Evolutionary conservation across 1,140 invertebrate genomes (phyloP).

Genomic region (Drosophila sucinea): DNA sequence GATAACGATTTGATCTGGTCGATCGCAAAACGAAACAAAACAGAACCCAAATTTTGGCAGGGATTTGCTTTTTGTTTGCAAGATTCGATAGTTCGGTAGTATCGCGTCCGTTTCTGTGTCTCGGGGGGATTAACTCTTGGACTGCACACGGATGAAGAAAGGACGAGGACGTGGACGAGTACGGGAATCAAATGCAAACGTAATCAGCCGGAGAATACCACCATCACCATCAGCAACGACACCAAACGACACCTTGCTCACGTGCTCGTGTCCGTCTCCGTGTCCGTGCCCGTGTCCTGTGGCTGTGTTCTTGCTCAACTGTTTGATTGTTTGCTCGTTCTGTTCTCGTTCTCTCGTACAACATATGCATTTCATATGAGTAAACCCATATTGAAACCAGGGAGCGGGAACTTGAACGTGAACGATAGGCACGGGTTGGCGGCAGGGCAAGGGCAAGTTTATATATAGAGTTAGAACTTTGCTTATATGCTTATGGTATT

Average conservation of each 20-base stretch:
- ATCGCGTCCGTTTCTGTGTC: slow-evolving; percentile 1
- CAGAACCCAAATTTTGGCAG: slow-evolving; percentile 32
- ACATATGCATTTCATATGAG: slow-evolving; percentile 22
- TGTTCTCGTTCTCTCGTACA: slow-evolving; percentile 9
- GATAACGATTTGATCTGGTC: slow-evolving; percentile 28
- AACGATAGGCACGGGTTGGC: not conserved
- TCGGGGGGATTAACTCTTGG: not conserved
- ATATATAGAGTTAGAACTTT: not conserved
- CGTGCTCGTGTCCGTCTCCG: not conserved
- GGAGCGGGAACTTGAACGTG: slow-evolving; percentile 5
- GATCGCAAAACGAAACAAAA: slow-evolving; percentile 48
- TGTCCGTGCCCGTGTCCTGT: slow-evolving; percentile 5
- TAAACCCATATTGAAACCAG: not conserved
- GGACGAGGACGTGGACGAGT: not conserved
- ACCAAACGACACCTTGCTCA: slow-evolving; percentile 15
- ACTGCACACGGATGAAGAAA: not conserved
- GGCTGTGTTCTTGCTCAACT: slow-evolving; percentile 16
- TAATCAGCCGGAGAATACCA: not conserved
- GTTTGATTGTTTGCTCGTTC: slow-evolving; percentile 22
- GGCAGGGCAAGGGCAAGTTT: not conserved
- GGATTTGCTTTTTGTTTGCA: slow-evolving; percentile 13
- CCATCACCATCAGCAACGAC: slow-evolving; percentile 6
- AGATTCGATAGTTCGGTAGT: not conserved
- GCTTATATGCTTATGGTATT: not conserved
- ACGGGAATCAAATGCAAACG: slow-evolving; percentile 1